These are phyloP conservation scores for Zoanthus sociatus DNA, from an alignment of 92 coral and sea anemone species.

Conservation along the genomic window DNA sequence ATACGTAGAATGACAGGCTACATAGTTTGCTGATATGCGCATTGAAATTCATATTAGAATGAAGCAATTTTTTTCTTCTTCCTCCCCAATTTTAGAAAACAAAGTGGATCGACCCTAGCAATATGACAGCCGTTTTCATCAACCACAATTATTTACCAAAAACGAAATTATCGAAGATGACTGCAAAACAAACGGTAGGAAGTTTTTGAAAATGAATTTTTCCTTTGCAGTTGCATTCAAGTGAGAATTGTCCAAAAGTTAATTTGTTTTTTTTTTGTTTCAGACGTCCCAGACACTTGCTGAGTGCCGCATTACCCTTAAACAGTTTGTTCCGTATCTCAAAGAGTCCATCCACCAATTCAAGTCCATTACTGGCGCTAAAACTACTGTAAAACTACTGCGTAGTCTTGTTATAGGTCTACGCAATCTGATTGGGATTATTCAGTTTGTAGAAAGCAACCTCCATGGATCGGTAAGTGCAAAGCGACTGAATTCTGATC, in stretches of 20 bases:
- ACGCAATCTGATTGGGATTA: constrained; percentile 1
- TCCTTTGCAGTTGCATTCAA: too few species aligned
- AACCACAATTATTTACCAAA: neutral
- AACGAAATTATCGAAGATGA: neutral
- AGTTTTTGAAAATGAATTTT: neutral
- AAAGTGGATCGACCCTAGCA: constrained; percentile 4
- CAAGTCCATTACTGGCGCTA: constrained; percentile 20
- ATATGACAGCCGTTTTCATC: neutral
- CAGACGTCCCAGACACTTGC: constrained; percentile 15
- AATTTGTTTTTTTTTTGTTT: neutral
- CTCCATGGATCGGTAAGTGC: constrained; percentile 9
- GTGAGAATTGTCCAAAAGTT: neutral
- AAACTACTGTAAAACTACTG: constrained; percentile 3
- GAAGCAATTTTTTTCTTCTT: neutral
- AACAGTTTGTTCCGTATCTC: constrained; percentile 1
- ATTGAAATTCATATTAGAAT: too few species aligned
- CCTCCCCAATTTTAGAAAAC: constrained; percentile 10
- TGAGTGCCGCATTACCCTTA: neutral
- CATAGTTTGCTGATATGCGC: too few species aligned
- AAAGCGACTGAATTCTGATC: too few species aligned
- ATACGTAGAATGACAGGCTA: too few species aligned
- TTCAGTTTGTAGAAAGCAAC: constrained; percentile 8
- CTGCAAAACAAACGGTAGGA: constrained; percentile 6
- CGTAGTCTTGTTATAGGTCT: neutral
- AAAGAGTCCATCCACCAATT: constrained; percentile 4